phyloP scores from a whole-genome alignment of 2,888 invertebrate species.

The Zaprionus bogoriensis region DNA sequence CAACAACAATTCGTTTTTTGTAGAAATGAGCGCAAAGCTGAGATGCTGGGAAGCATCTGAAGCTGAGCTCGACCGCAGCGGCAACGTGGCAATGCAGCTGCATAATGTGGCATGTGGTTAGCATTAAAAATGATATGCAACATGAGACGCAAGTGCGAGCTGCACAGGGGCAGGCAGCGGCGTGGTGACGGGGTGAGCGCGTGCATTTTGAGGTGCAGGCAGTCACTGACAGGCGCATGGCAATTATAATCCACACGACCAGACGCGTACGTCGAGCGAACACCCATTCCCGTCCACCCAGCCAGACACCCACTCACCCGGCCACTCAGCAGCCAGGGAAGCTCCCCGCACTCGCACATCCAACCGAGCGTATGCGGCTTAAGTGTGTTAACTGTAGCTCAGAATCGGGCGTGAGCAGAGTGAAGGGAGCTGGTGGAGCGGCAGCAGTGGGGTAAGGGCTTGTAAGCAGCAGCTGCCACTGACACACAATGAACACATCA shows the following conservation, averaged over 20 bases:
- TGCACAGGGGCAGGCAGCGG: slow-evolving; percentile 2
- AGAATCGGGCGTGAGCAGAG: slow-evolving; percentile 3
- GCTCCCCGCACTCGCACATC: slow-evolving; percentile 35
- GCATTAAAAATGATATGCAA: slow-evolving; percentile 80
- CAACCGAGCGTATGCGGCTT: slow-evolving; percentile 55
- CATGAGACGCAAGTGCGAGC: slow-evolving; percentile 54
- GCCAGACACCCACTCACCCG: slow-evolving; percentile 2
- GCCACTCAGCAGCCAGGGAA: slow-evolving; percentile 18
- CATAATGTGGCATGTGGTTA: slow-evolving; percentile 79
- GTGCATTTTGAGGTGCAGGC: slow-evolving; percentile 52
- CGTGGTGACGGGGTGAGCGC: not conserved
- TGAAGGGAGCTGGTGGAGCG: not conserved
- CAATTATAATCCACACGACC: slow-evolving; percentile 76
- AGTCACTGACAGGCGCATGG: slow-evolving; percentile 75
- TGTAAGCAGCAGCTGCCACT: slow-evolving; percentile 67
- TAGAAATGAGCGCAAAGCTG: slow-evolving; percentile 13
- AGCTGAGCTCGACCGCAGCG: slow-evolving; percentile 59
- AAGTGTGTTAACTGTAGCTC: slow-evolving; percentile 65
- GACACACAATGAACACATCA: slow-evolving; percentile 78
- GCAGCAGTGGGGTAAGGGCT: not conserved
- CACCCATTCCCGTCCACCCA: slow-evolving; percentile 5
- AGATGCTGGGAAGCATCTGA: slow-evolving; percentile 17
- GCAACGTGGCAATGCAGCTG: slow-evolving; percentile 70
- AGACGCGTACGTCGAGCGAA: slow-evolving; percentile 35
- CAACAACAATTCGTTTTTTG: slow-evolving; percentile 16